Conservation (phyloP, 2,113 vertebrate species). For the Chaetura pelagica region DNA sequence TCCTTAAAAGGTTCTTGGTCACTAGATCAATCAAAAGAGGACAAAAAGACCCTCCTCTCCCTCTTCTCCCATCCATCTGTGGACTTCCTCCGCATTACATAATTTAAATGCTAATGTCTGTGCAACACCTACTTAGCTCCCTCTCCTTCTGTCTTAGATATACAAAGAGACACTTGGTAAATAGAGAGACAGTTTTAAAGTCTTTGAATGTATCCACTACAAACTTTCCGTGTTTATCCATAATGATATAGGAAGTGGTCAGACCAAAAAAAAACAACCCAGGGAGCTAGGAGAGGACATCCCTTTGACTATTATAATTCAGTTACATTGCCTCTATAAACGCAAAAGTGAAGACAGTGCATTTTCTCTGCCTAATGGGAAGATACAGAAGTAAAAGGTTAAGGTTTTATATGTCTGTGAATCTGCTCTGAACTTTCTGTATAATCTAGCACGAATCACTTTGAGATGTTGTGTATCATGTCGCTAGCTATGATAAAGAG, state of each 20-base stretch:
- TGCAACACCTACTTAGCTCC: background rate
- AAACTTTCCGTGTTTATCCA: slow-evolving; percentile 8
- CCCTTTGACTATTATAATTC: slow-evolving; percentile 21
- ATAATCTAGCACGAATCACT: background rate
- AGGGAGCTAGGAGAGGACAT: background rate
- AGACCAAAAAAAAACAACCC: background rate
- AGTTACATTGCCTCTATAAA: slow-evolving; percentile 32
- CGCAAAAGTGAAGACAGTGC: slow-evolving; percentile 13
- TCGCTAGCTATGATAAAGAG: background rate
- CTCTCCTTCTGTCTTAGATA: background rate
- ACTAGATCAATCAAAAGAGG: background rate
- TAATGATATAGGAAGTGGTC: slow-evolving; percentile 38
- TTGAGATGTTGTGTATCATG: background rate
- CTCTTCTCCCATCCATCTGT: background rate
- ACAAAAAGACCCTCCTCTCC: background rate
- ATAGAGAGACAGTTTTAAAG: background rate
- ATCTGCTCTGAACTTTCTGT: background rate
- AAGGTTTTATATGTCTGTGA: background rate
- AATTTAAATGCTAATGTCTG: background rate
- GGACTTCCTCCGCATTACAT: background rate
- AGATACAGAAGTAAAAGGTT: slow-evolving; percentile 9
- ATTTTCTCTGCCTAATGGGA: slow-evolving; percentile 28
- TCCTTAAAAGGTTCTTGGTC: background rate
- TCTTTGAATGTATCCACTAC: background rate
- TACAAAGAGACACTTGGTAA: background rate